Evolutionary conservation across 2,888 invertebrate species (phyloP), one percentile per base, ranked within the genome.

Genomic region (Sisyra terminalis): DNA sequence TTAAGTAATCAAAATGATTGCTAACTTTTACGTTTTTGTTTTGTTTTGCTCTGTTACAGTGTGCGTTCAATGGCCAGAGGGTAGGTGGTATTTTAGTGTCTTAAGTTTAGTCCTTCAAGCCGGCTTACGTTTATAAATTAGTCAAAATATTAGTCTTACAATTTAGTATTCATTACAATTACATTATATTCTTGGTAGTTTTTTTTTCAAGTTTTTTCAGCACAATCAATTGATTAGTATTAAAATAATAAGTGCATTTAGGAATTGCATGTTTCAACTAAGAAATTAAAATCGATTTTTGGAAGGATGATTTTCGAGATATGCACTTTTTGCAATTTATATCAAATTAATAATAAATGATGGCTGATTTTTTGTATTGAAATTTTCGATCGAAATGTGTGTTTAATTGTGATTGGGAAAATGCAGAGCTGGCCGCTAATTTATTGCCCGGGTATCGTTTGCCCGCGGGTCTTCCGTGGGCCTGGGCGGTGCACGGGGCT

Each of bases 21-120:
- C 38, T 38, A 38, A 41, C 14, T 41, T 41, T 37, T 17, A 15
- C 24, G 43, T 44, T 47, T 45, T 44, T 40, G 43, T 48, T 44
- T 46, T 49, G 24, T 37, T 48, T 55, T 53, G 57, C 24, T 59
- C 62, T 78, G 77, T 80, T 74, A 62, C 82, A 78, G 86, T 88
- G 66, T 85, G 85, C 71, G 84, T 87, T 63, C 87, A 86, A 66
- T 88, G 87, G 87, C 85, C 86, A 54, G 85, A 86, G 74, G 82
- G 82, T 81, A 73, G 78, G 78, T 68, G 57, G 52, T 56, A 34
- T 7, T 42, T 42, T 29, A 18, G 18, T 45, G 38, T 36, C 32
- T 44, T 34, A 29, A 32, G 32, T 38, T 24, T 24, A 6, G 15
- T 35, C 16, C 9, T 35, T 35, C 14, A 13, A 15, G 35, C 16